Percentiles rank a stretch among this genome's conserved stretches.
These are phyloP conservation scores for Ophion ventricosus DNA, from an alignment of 2,888 invertebrate genomes.

Conservation along the genomic window DNA sequence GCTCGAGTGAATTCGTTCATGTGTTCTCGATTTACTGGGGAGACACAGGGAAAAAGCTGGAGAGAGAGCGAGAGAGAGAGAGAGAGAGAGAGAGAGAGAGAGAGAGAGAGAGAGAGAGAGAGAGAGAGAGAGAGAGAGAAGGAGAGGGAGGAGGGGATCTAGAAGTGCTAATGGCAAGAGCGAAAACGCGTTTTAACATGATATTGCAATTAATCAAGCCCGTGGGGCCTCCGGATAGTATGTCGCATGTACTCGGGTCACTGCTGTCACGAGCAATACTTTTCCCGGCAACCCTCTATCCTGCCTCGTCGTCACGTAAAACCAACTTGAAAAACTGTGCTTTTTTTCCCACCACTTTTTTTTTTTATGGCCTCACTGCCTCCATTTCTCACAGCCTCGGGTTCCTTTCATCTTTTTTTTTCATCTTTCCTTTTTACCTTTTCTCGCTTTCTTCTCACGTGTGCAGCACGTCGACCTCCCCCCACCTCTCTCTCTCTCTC, in stretches of 20 bases:
- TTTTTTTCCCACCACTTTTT: constrained; percentile 14
- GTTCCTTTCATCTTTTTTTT: constrained; percentile 23
- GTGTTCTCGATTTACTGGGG: constrained; percentile 12
- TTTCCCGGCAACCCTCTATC: constrained; percentile 1
- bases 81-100: constrained; percentile 9
- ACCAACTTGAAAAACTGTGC: constrained; percentile 46
- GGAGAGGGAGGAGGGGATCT: constrained; percentile 1
- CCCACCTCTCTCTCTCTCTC: constrained; percentile 18
- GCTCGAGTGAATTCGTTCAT: constrained; percentile 22
- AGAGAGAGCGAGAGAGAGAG: not conserved
- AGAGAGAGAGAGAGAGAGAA: not conserved
- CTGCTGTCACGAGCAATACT: constrained; percentile 44
- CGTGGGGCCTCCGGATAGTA: constrained; percentile 26
- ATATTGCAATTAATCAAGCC: constrained; percentile 66
- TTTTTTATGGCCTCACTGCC: constrained; percentile 33
- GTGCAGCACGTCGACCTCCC: constrained; percentile 45
- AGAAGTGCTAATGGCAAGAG: constrained; percentile 55
- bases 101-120: constrained; percentile 8
- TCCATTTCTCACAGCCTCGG: constrained; percentile 25
- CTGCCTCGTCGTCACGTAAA: constrained; percentile 12
- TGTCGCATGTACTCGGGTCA: constrained; percentile 23
- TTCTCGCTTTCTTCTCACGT: constrained; percentile 31
- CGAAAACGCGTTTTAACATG: constrained; percentile 55
- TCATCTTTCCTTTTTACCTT: constrained; percentile 15
- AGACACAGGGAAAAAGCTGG: not conserved